Evolutionary conservation across 2,113 vertebrate genomes (phyloP), one percentile per base, ranked within the genome.

Genomic region (Crotophaga sulcirostris): DNA sequence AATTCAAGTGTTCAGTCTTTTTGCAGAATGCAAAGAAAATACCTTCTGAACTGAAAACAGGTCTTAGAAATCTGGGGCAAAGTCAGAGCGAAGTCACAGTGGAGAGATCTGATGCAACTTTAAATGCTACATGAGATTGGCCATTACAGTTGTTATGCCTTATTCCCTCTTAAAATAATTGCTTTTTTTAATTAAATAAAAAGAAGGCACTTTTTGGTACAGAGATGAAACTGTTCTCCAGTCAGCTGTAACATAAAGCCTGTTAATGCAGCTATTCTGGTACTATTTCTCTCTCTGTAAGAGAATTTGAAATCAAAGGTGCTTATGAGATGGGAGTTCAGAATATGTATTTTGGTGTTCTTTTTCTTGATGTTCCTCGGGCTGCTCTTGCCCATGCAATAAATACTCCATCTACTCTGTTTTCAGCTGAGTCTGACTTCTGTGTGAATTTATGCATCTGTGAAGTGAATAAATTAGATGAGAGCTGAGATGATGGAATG

Each of bases 391-490:
- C 72, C 92, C 90, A 55, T 87, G 79, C 8, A 63, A 95, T 78
- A 92, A 97, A 91, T 90, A 93, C 91, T 97, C 75, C 77, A 64
- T 73, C 63, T 89, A 85, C 66, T 95, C 75, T 79, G 84, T 84
- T 97, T 96, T 89, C 89, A 88, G 94, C 96, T 94, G 95, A 97
- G 70, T 88, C 92, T 74, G 74, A 86, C 94, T 95, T 78, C 94
- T 92, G 83, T 85, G 74, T 90, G 93, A 96, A 97, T 95, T 95
- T 96, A 98, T 94, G 96, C 68, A 68, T 93, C 81, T 81, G 85
- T 74, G 51, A 91, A 92, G 79, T 55, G 92, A 94, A 81, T 87
- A 95, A 96, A 93, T 87, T 55, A 96, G 84, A 91, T 92, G 77
- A 34, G 81, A 84, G 83, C 87, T 87, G 88, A 95, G 87, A 94